phyloP scores from a whole-genome alignment of 1,140 invertebrate species.

The Papilio aristodemus region DNA sequence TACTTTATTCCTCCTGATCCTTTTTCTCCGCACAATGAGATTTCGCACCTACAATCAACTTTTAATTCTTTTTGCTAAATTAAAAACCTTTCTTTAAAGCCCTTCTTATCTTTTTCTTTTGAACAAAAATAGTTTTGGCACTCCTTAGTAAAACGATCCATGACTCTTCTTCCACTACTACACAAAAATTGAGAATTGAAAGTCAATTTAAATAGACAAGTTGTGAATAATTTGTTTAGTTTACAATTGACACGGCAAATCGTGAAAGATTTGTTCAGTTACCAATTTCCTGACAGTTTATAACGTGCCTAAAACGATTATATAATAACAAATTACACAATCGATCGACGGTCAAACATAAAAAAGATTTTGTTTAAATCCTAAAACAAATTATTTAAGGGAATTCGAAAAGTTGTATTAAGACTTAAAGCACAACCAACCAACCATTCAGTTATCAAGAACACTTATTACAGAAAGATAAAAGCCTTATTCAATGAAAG shows the following conservation, averaged over 20 bases:
- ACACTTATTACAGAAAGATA: conserved; percentile 9
- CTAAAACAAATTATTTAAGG: not conserved
- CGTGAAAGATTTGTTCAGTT: no score
- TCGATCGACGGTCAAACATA: no score
- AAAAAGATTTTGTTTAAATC: not conserved
- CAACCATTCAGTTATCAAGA: not conserved
- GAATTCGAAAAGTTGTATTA: not conserved
- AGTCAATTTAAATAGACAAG: no score
- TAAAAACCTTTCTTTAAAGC: not conserved
- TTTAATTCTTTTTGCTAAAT: not conserved
- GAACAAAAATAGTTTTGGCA: not conserved
- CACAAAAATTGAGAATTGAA: no score
- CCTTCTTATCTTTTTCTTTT: not conserved
- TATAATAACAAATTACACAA: no score
- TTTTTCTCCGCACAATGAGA: conserved; percentile 13
- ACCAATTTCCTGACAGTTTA: no score
- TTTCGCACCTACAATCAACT: conserved; percentile 16
- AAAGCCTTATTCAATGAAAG: conserved; percentile 17
- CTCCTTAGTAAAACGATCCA: no score
- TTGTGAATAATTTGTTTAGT: no score
- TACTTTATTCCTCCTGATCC: conserved; percentile 4
- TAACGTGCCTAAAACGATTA: no score
- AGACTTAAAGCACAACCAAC: not conserved
- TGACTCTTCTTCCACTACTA: no score
- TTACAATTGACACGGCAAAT: no score